Conservation (phyloP, 2,888 invertebrate genomes). For the Empis livida region DNA sequence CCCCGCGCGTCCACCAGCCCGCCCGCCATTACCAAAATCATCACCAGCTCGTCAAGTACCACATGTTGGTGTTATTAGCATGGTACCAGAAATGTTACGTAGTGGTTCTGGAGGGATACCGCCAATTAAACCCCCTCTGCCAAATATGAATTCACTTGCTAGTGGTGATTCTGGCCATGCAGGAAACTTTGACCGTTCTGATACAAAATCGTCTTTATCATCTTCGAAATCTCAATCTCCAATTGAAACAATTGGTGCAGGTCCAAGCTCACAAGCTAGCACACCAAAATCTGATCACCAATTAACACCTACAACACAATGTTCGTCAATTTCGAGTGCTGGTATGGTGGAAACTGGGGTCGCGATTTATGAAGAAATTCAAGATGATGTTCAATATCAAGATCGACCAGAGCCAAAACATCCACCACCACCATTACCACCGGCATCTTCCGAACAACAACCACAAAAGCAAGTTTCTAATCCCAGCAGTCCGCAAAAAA, state of each 20-base stretch:
- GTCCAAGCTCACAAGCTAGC: neutral
- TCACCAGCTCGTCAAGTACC: slow-evolving; percentile 35
- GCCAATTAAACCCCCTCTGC: slow-evolving; percentile 19
- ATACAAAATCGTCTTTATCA: slow-evolving; percentile 13
- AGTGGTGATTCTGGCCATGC: slow-evolving; percentile 8
- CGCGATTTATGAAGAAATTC: slow-evolving; percentile 46
- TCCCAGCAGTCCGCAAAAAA: slow-evolving; percentile 19
- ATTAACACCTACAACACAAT: slow-evolving; percentile 18
- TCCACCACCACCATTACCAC: slow-evolving; percentile 48
- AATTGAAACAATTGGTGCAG: slow-evolving; percentile 14
- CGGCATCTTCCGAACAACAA: slow-evolving; percentile 16
- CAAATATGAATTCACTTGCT: slow-evolving; percentile 21
- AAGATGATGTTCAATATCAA: slow-evolving; percentile 36
- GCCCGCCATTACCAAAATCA: slow-evolving; percentile 43
- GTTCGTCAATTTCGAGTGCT: slow-evolving; percentile 12
- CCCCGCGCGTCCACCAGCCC: slow-evolving; percentile 37
- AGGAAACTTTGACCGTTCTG: neutral
- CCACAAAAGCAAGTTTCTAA: slow-evolving; percentile 10
- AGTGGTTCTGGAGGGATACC: slow-evolving; percentile 11
- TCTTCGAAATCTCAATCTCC: slow-evolving; percentile 28
- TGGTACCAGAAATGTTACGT: slow-evolving; percentile 30
- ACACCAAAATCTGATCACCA: neutral
- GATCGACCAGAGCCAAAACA: slow-evolving; percentile 41
- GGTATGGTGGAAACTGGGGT: slow-evolving; percentile 17
- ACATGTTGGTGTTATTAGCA: slow-evolving; percentile 43